phyloP scores from a whole-genome alignment of 2,888 invertebrate species.

The Philereme vetulata region DNA sequence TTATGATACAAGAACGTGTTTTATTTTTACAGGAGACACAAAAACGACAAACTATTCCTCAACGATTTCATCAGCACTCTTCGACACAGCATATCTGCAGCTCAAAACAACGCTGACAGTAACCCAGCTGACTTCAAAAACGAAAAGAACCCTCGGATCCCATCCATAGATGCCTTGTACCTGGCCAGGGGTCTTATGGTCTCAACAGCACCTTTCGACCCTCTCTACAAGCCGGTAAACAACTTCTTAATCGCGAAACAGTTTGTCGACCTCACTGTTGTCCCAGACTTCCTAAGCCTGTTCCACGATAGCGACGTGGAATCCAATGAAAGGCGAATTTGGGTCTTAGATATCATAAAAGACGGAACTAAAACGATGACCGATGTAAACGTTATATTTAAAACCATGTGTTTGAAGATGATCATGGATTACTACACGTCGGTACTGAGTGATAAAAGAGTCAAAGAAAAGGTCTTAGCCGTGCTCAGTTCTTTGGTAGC shows the following conservation, averaged over 20 bases:
- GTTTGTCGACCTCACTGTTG: slow-evolving; percentile 88
- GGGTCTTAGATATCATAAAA: slow-evolving; percentile 90
- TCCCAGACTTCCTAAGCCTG: slow-evolving; percentile 95
- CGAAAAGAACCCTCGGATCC: slow-evolving; percentile 74
- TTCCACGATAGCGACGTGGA: slow-evolving; percentile 91
- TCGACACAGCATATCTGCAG: slow-evolving; percentile 83
- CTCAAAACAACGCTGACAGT: slow-evolving; percentile 47
- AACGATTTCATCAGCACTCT: slow-evolving; percentile 87
- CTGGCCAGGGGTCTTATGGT: slow-evolving; percentile 88
- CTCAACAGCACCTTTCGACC: slow-evolving; percentile 89
- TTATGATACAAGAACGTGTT: too few species aligned
- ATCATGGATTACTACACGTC: slow-evolving; percentile 88
- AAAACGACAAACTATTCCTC: slow-evolving; percentile 87
- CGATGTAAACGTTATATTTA: slow-evolving; percentile 89
- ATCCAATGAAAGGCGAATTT: slow-evolving; percentile 86
- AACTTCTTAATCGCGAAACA: slow-evolving; percentile 91
- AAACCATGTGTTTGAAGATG: slow-evolving; percentile 90
- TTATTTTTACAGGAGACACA: slow-evolving; percentile 70
- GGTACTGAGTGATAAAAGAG: slow-evolving; percentile 84
- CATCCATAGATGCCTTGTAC: slow-evolving; percentile 87
- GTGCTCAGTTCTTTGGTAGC: slow-evolving; percentile 85
- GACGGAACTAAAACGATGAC: slow-evolving; percentile 90
- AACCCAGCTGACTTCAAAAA: slow-evolving; percentile 38
- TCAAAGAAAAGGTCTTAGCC: slow-evolving; percentile 86
- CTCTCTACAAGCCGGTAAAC: slow-evolving; percentile 91